A percentile compares a stretch with the other conserved stretches of the same genome.
Conservation (phyloP, 2,797 vertebrate species). For the Smutsia temminckii region DNA sequence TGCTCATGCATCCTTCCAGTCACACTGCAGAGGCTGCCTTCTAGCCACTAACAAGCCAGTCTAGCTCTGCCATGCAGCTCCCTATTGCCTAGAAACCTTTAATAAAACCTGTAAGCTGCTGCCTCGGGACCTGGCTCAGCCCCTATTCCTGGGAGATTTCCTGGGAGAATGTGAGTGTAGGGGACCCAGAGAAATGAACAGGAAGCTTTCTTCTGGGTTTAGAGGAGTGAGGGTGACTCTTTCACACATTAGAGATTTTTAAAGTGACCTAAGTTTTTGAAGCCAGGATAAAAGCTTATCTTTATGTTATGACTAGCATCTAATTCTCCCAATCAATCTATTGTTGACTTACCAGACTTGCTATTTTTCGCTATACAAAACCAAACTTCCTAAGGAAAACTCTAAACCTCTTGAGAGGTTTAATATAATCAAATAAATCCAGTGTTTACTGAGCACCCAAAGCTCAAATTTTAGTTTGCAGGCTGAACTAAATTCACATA, state of each 20-base stretch:
- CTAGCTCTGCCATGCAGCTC: background rate
- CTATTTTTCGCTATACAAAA: background rate
- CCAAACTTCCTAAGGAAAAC: conserved; percentile 8
- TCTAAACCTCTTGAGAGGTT: background rate
- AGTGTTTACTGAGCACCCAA: background rate
- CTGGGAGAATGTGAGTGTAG: background rate
- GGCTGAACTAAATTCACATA: background rate
- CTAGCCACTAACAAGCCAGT: background rate
- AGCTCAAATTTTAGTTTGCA: background rate
- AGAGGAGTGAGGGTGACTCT: background rate
- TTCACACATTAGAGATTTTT: background rate
- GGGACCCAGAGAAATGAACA: background rate
- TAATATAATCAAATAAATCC: background rate
- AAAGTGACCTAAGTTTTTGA: background rate
- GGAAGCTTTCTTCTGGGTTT: background rate
- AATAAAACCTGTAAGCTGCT: background rate
- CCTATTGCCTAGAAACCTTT: background rate
- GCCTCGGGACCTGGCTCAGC: background rate
- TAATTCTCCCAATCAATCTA: background rate
- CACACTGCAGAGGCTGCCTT: background rate
- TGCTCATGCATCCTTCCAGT: background rate
- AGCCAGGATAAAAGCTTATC: background rate
- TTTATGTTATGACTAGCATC: background rate
- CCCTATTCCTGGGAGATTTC: background rate
- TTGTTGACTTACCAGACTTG: background rate